A percentile compares a stretch with the other conserved stretches of the same genome.
Conservation (phyloP, 64 coral and sea anemone species). For the Dendronephthya gigantea region DNA sequence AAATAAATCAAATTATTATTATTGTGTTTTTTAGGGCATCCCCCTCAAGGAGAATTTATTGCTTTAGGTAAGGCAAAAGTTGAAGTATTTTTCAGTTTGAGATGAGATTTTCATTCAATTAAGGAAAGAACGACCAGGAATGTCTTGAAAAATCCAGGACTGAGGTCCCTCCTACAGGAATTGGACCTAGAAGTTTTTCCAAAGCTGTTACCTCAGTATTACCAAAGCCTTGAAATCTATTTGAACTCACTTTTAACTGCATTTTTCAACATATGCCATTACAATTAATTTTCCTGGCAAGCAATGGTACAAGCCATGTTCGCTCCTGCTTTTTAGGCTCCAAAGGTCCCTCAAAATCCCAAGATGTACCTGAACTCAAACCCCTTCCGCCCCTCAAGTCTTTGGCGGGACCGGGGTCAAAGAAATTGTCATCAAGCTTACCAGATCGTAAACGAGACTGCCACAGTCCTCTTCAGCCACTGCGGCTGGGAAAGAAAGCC, state of each 20-base stretch:
- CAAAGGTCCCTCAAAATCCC: background rate
- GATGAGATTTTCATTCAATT: no score
- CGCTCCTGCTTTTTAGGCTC: background rate
- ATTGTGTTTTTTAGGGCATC: background rate
- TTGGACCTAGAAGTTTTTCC: no score
- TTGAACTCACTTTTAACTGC: no score
- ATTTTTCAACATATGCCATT: no score
- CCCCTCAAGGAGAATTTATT: slow-evolving; percentile 6
- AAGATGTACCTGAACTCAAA: background rate
- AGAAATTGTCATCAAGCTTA: background rate
- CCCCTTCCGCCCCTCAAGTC: background rate
- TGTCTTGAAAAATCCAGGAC: no score
- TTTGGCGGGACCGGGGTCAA: background rate
- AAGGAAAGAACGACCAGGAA: no score
- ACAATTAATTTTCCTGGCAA: no score
- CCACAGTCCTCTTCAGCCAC: background rate
- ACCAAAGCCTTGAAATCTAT: no score
- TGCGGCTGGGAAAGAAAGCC: background rate
- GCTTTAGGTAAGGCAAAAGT: background rate
- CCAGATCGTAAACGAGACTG: slow-evolving; percentile 16
- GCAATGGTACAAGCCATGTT: background rate
- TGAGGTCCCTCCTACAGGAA: no score
- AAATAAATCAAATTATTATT: no score
- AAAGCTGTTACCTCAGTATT: no score
- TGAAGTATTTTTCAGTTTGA: no score